phyloP scores from a whole-genome alignment of 2,797 vertebrate genomes.

The Cygnus olor region DNA sequence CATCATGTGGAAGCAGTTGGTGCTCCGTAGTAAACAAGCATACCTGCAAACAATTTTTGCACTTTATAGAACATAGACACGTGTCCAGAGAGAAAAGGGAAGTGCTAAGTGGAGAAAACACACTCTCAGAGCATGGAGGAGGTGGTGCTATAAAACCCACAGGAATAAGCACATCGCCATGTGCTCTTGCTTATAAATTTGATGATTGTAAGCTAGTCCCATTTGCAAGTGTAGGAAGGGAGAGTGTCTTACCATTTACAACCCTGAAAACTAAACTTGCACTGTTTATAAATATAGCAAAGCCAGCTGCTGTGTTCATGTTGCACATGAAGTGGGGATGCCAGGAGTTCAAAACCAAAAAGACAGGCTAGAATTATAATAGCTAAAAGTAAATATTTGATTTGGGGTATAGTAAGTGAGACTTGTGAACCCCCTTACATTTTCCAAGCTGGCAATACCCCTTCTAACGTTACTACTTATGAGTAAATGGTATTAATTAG shows the following conservation, averaged over 20 bases:
- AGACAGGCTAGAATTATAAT: background rate
- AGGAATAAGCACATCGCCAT: too few species aligned
- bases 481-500: background rate
- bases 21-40: background rate
- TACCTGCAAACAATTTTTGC: background rate
- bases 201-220: background rate
- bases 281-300: background rate
- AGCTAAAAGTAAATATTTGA: background rate
- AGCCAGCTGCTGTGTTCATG: background rate
- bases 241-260: background rate
- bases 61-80: background rate
- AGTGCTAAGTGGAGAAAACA: background rate
- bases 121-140: too few species aligned
- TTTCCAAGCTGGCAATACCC: background rate
- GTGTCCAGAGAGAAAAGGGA: background rate
- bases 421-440: background rate
- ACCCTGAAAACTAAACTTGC: background rate
- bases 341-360: background rate
- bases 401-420: background rate
- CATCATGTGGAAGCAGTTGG: background rate
- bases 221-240: background rate
- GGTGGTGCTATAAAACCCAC: background rate
- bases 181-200: background rate
- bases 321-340: background rate
- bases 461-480: background rate